phyloP scores from a whole-genome alignment of 2,888 invertebrate species.

The Gordius sp. region DNA sequence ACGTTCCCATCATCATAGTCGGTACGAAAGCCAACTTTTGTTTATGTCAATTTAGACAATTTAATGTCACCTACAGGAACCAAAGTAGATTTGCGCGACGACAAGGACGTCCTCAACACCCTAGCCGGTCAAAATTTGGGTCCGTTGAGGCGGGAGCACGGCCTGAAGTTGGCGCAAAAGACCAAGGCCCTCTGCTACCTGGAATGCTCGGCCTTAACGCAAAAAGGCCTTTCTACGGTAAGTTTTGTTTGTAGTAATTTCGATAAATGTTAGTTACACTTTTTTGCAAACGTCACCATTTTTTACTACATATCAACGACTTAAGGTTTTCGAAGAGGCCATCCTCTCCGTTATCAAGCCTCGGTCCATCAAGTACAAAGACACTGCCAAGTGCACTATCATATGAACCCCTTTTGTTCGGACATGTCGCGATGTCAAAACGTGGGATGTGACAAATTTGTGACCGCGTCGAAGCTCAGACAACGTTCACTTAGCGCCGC shows the following conservation, averaged over 20 bases:
- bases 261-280: too few species aligned
- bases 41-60: not conserved
- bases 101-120: constrained; percentile 67
- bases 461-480: too few species aligned
- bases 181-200: constrained; percentile 92
- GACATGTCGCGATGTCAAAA: too few species aligned
- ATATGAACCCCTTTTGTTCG: too few species aligned
- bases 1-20: constrained; percentile 89
- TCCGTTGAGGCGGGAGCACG: constrained; percentile 84
- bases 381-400: constrained; percentile 18
- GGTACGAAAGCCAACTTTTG: constrained; percentile 37
- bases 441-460: too few species aligned
- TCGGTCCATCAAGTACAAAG: constrained; percentile 54
- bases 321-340: constrained; percentile 87
- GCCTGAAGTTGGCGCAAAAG: constrained; percentile 89
- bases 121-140: constrained; percentile 75
- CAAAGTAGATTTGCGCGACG: constrained; percentile 92
- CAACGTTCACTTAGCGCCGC: too few species aligned
- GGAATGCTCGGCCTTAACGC: constrained; percentile 95
- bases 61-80: too few species aligned
- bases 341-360: constrained; percentile 86
- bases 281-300: not conserved
- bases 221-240: constrained; percentile 80
- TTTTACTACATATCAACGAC: not conserved
- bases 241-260: too few species aligned